Base-by-base conservation (phyloP, 2,888 invertebrate species). In the Dryadula phaetusa region DNA sequence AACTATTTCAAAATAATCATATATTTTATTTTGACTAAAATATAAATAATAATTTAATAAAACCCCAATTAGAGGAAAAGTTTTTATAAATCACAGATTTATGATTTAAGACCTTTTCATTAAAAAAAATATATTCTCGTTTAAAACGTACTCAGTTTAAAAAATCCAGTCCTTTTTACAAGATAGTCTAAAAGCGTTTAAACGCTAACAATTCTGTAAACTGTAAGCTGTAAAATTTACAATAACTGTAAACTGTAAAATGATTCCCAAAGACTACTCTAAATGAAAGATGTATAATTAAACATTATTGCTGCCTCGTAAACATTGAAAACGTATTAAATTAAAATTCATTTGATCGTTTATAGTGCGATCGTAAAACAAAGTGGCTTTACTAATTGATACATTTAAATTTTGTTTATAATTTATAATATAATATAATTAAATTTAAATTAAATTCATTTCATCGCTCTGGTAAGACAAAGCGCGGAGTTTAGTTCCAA, bases 311-410 rank as follows among this genome's bases (percentile, higher is more conserved):
- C 56, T n/a, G 10, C 37, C 0, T 40, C 56, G 25, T 56, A 56
- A 56, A 56, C 56, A 40, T 22, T 40, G 22, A n/a, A 56, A 56
- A 40, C 37, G 56, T 56, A 56, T 56, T 25, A 22, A 56, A 56
- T 40, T 37, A 22, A 25, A 56, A 40, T 56, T 22, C n/a, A 16
- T 40, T 56, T 22, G 56, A 40, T 60, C 42, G 60, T 42, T 16
- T 42, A 44, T 42, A 42, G 18, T 32, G 42, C 42, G 44, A 28
- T 14, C 42, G 18, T 60, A 60, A 60, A 60, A 60, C 44, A 60
- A 60, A 60, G 60, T 60, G 40, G 22, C n/a, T 56, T 16, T 16
- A 40, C 56, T 56, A 40, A 40, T 56, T 37, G 22, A 40, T 25
- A 37, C 14, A 56, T 56, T 40, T 16, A 5, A 40, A 3, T n/a